These are phyloP conservation scores for Bergia sp. DNA, from an alignment of 92 coral and sea anemone species.

Conservation along the genomic window DNA sequence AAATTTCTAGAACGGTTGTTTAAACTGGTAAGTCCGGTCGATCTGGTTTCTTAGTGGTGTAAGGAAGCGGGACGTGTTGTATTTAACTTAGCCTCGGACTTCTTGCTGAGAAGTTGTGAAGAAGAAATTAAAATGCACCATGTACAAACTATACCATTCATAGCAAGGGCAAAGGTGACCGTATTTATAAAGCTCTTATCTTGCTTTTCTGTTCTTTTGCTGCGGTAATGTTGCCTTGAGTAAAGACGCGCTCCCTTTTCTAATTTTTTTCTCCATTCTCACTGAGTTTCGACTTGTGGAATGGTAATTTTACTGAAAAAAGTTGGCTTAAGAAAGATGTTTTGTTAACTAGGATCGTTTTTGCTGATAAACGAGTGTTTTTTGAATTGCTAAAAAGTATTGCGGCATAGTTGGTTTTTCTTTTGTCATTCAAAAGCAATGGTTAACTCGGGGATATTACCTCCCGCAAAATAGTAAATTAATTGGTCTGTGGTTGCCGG, in stretches of 20 bases:
- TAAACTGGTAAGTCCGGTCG: not conserved
- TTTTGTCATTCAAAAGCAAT: conserved; percentile 61
- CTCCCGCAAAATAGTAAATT: conserved; percentile 57
- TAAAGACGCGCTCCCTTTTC: too few relatives aligned
- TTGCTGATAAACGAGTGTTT: conserved; percentile 33
- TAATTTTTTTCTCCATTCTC: not conserved
- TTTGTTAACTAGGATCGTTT: not conserved
- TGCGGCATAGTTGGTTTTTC: conserved; percentile 24
- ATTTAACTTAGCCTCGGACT: not conserved
- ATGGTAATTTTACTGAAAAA: conserved; percentile 3
- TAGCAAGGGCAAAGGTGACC: conserved; percentile 66
- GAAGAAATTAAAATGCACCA: conserved; percentile 42
- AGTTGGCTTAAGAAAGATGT: not conserved
- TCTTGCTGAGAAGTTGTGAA: conserved; percentile 50
- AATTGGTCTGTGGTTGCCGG: conserved; percentile 67
- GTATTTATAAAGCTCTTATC: conserved; percentile 45
- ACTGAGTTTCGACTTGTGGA: conserved; percentile 1
- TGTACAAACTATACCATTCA: conserved; percentile 52
- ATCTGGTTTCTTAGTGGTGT: not conserved
- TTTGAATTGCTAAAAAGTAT: conserved; percentile 13
- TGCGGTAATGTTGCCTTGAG: not conserved
- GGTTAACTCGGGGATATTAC: conserved; percentile 49
- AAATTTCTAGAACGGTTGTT: not conserved
- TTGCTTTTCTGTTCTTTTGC: conserved; percentile 42
- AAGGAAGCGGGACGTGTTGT: not conserved